Conservation (phyloP, 2,113 vertebrate genomes). For the Genyomyrus donnyi region DNA sequence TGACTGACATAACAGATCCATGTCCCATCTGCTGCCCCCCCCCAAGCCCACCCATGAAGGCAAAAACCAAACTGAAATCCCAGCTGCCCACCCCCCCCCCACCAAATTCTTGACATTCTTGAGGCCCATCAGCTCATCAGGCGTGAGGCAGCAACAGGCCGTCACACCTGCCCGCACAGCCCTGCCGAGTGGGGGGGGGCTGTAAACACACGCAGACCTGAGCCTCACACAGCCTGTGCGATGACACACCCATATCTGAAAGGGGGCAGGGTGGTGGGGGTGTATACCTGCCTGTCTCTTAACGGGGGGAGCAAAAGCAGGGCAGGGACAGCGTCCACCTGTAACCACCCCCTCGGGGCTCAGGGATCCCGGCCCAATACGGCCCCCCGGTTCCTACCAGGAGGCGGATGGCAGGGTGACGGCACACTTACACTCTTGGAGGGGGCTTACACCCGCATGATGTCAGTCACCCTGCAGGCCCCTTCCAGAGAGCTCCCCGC, state of each 20-base stretch:
- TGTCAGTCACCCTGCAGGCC: not conserved
- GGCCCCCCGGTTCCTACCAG: not conserved
- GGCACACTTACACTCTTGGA: not conserved
- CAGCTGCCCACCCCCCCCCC: not conserved
- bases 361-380: not conserved
- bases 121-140: constrained; percentile 24
- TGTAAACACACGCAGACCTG: not conserved
- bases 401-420: not conserved
- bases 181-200: not conserved
- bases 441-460: not conserved
- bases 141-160: constrained; percentile 27
- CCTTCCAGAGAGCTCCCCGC: not conserved
- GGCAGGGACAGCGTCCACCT: not conserved
- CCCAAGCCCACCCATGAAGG: constrained; percentile 18
- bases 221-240: not conserved
- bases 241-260: not conserved
- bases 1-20: constrained; percentile 40
- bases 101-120: constrained; percentile 16
- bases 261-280: not conserved
- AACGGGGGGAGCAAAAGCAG: not conserved
- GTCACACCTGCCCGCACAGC: not conserved
- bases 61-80: not conserved
- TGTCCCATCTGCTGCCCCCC: constrained; percentile 35
- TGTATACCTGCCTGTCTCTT: not conserved
- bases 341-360: not conserved